Conservation (phyloP, 2,888 invertebrate genomes). For the Cartodere bifasciata region DNA sequence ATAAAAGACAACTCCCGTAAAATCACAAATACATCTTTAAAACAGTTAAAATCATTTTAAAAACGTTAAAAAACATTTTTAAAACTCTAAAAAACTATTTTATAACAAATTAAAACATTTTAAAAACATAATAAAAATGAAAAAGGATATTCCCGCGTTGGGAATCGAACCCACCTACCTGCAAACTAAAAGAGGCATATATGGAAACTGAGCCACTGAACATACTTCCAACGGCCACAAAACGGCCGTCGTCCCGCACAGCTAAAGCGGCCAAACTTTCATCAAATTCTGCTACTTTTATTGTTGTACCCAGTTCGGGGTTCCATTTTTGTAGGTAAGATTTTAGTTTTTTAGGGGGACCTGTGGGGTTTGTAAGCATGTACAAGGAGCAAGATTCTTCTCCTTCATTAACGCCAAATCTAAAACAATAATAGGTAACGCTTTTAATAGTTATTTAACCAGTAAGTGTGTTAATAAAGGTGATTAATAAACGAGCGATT, state of each 20-base stretch:
- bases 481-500: no score
- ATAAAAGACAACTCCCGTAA: no score
- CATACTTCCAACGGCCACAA: constrained; percentile 88
- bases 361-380: constrained; percentile 68
- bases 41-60: no score
- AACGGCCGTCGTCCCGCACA: constrained; percentile 83
- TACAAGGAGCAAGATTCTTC: constrained; percentile 55
- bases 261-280: constrained; percentile 77
- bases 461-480: no score
- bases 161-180: no score
- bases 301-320: constrained; percentile 44
- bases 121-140: no score
- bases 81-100: no score
- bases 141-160: no score
- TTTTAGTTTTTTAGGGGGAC: constrained; percentile 54
- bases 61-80: no score
- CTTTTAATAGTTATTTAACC: background rate
- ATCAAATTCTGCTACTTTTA: constrained; percentile 45
- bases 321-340: constrained; percentile 75
- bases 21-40: no score
- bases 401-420: constrained; percentile 61
- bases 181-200: constrained; percentile 82
- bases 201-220: constrained; percentile 84
- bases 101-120: no score
- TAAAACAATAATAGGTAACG: constrained; percentile 24